Conservation (phyloP, 2,797 vertebrate genomes). For the Gouania willdenowi region DNA sequence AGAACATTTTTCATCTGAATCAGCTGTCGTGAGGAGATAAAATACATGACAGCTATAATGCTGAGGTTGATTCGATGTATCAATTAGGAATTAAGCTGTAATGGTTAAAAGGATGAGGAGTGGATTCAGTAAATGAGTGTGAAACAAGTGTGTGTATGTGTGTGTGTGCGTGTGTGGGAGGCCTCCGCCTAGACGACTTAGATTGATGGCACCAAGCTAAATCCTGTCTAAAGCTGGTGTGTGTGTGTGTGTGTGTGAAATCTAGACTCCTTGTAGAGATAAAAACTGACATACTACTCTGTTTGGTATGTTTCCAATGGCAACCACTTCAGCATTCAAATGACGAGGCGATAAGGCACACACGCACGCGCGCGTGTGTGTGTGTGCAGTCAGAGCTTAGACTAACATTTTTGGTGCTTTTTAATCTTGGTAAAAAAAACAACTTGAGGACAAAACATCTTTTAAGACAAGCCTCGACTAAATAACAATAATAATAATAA, state of each 20-base stretch:
- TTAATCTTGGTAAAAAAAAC: constrained; percentile 23
- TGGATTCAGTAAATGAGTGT: too few species aligned
- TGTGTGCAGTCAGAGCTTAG: constrained; percentile 16
- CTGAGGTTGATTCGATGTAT: too few species aligned
- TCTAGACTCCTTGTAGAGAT: constrained; percentile 33
- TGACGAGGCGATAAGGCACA: constrained; percentile 10
- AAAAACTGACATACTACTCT: constrained; percentile 31
- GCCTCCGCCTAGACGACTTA: constrained; percentile 28
- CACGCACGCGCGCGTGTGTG: not conserved
- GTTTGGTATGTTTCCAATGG: constrained; percentile 40
- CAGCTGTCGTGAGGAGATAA: too few species aligned
- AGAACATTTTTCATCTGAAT: too few species aligned
- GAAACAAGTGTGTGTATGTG: constrained; percentile 13
- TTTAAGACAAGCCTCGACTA: constrained; percentile 25
- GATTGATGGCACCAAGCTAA: constrained; percentile 46
- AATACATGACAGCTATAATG: too few species aligned
- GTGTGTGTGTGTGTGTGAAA: constrained; percentile 27
- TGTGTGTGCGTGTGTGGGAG: constrained; percentile 4
- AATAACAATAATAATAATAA: too few species aligned
- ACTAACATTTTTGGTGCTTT: constrained; percentile 25
- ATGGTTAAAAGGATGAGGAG: too few species aligned
- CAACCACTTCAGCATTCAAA: constrained; percentile 38
- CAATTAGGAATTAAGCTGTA: too few species aligned
- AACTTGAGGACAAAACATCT: constrained; percentile 14
- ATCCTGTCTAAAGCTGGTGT: constrained; percentile 53